These are phyloP conservation scores for Sweltsa coloradensis DNA, from an alignment of 1,140 invertebrate species.

Conservation along the genomic window DNA sequence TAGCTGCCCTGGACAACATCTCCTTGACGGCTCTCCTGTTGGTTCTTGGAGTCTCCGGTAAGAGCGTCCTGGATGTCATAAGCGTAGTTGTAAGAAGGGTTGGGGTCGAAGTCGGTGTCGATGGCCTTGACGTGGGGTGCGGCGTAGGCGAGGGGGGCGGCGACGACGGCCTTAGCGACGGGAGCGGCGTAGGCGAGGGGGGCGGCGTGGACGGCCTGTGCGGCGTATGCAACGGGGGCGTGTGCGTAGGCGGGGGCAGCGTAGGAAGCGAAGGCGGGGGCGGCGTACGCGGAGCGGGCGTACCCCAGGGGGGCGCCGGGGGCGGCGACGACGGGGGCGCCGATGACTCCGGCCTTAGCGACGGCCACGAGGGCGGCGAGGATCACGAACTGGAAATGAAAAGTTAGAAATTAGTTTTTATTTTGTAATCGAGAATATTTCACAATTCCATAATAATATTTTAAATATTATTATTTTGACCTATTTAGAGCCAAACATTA, in stretches of 20 bases:
- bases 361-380: slow-evolving; percentile 30
- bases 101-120: slow-evolving; percentile 12
- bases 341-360: slow-evolving; percentile 17
- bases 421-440: no score
- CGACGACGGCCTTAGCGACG: slow-evolving; percentile 5
- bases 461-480: no score
- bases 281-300: slow-evolving; percentile 11
- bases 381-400: slow-evolving; percentile 30
- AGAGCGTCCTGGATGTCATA: slow-evolving; percentile 30
- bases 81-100: slow-evolving; percentile 44
- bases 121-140: slow-evolving; percentile 11
- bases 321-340: slow-evolving; percentile 20
- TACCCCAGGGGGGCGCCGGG: slow-evolving; percentile 21
- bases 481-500: no score
- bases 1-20: slow-evolving; percentile 30
- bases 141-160: slow-evolving; percentile 8
- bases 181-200: slow-evolving; percentile 7
- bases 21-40: slow-evolving; percentile 19
- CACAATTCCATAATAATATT: no score
- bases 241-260: not conserved
- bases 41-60: slow-evolving; percentile 20
- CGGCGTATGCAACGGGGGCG: not conserved
- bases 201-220: not conserved
- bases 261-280: slow-evolving; percentile 6
- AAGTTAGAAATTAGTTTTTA: no score